Percentiles rank a stretch among this genome's conserved stretches.
Conservation (phyloP, 2,113 vertebrate genomes). For the Diphyllodes magnificus region DNA sequence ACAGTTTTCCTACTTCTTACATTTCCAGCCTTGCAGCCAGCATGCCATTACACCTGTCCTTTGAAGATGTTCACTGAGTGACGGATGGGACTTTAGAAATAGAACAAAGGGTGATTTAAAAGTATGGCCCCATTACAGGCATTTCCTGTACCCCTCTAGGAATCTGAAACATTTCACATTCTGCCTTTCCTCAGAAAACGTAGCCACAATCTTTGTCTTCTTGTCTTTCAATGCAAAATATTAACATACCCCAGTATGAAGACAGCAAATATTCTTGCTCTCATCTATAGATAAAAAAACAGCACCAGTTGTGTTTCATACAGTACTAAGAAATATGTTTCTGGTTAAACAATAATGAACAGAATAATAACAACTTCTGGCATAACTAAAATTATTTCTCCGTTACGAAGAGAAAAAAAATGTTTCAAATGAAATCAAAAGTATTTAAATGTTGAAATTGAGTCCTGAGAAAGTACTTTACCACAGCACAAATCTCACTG, state of each 20-base stretch:
- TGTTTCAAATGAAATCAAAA: neutral
- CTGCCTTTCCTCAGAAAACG: neutral
- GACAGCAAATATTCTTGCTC: neutral
- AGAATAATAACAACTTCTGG: neutral
- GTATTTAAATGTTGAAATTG: neutral
- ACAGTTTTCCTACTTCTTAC: neutral
- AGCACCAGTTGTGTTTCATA: neutral
- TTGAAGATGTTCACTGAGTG: neutral
- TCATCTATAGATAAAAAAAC: neutral
- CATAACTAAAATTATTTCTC: neutral
- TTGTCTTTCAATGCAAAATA: neutral
- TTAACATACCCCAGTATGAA: neutral
- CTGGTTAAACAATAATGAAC: neutral
- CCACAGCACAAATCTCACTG: neutral
- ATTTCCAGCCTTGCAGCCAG: neutral
- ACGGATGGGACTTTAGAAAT: neutral
- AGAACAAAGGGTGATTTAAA: neutral
- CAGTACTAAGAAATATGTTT: neutral
- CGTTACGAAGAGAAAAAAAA: neutral
- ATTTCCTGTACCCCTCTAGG: neutral
- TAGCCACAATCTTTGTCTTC: neutral
- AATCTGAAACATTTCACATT: neutral
- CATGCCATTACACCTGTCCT: neutral
- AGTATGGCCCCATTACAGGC: neutral
- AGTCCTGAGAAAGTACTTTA: neutral